These are phyloP conservation scores for Dysidea cf. avara DNA, from an alignment of 37 sponge, comb jelly and placozoan species.

Conservation along the genomic window DNA sequence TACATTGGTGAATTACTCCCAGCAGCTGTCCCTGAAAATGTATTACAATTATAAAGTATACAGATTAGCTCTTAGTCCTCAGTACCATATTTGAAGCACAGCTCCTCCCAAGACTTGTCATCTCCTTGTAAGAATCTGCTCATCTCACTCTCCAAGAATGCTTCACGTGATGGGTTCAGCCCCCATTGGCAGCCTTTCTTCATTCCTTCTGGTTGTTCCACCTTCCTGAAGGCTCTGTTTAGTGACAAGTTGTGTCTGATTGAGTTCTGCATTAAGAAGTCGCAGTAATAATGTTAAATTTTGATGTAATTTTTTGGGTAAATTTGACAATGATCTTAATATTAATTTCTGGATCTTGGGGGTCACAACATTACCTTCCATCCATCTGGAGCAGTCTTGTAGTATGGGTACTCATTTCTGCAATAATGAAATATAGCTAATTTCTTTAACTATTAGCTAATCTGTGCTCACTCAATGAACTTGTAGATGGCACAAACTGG, in stretches of 20 bases:
- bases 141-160: slow-evolving; percentile 32
- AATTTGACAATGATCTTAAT: neutral
- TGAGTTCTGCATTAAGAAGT: slow-evolving; percentile 48
- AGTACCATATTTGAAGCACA: too few relatives aligned
- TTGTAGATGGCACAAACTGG: slow-evolving; percentile 74
- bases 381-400: slow-evolving; percentile 70
- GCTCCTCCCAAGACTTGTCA: slow-evolving; percentile 14
- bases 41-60: too few relatives aligned
- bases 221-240: slow-evolving; percentile 60
- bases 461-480: slow-evolving; percentile 67
- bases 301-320: neutral
- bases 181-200: slow-evolving; percentile 60
- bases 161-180: slow-evolving; percentile 21
- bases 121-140: slow-evolving; percentile 1
- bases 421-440: neutral
- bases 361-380: slow-evolving; percentile 63
- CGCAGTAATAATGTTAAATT: neutral
- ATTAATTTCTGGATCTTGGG: neutral
- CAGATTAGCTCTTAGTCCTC: too few relatives aligned
- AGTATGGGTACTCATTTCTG: slow-evolving; percentile 74
- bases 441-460: too few relatives aligned
- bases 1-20: too few relatives aligned
- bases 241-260: slow-evolving; percentile 77
- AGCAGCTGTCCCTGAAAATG: too few relatives aligned
- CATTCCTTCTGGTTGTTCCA: slow-evolving; percentile 36